A percentile compares a stretch with the other conserved stretches of the same genome.
Evolutionary conservation across 2,888 invertebrate species (phyloP).

Genomic region (Macrosoma leucophasiata): DNA sequence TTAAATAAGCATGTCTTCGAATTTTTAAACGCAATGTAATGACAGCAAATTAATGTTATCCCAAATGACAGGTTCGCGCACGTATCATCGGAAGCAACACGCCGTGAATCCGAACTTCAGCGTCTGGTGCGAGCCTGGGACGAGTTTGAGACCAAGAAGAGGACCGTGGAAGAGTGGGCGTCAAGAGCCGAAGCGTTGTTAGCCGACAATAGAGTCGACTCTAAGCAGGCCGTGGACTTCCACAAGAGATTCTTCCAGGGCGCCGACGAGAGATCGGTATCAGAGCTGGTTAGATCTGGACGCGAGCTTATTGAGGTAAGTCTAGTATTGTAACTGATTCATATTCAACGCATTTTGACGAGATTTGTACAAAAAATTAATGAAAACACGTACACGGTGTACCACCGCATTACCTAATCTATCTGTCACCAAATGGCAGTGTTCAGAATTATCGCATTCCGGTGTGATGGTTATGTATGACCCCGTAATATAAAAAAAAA

Average conservation of each 20-base stretch:
- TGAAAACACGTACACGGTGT: no score
- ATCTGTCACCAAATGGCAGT: no score
- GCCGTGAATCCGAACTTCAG: slow-evolving; percentile 86
- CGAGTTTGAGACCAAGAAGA: slow-evolving; percentile 85
- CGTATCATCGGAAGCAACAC: slow-evolving; percentile 83
- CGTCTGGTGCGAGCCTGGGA: slow-evolving; percentile 90
- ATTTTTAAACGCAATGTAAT: no score
- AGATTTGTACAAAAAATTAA: no score
- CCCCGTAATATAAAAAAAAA: no score
- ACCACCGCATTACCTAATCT: no score
- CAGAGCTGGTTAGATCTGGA: slow-evolving; percentile 85
- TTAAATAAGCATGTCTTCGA: no score
- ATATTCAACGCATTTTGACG: no score
- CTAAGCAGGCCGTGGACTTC: slow-evolving; percentile 86
- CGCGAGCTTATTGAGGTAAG: slow-evolving; percentile 81
- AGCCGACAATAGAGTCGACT: slow-evolving; percentile 86
- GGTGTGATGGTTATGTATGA: no score
- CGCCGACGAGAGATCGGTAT: slow-evolving; percentile 88
- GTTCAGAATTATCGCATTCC: no score
- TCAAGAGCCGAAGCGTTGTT: slow-evolving; percentile 88
- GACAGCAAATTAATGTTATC: no score
- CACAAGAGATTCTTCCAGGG: slow-evolving; percentile 92
- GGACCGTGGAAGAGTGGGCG: slow-evolving; percentile 90
- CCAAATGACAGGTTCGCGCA: slow-evolving; percentile 82
- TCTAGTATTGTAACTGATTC: background rate